phyloP scores from a whole-genome alignment of 2,888 invertebrate species.

The Lepidochrysops patricia region DNA sequence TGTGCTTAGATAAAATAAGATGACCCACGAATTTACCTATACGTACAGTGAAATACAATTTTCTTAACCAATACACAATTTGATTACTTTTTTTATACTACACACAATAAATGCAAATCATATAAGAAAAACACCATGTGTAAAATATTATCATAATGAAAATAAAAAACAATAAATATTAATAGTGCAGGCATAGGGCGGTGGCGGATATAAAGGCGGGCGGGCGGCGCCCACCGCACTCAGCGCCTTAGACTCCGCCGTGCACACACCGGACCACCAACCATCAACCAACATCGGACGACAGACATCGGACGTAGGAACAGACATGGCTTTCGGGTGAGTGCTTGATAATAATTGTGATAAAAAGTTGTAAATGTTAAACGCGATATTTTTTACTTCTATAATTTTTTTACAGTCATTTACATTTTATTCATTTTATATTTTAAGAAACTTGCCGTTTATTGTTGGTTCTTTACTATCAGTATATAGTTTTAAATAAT shows the following conservation, averaged over 20 bases:
- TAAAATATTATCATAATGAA: neutral
- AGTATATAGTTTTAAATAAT: too few species aligned
- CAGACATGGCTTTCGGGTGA: slow-evolving; percentile 39
- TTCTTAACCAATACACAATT: neutral
- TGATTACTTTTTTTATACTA: neutral
- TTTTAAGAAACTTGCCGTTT: too few species aligned
- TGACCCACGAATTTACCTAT: too few species aligned
- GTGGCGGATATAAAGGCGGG: slow-evolving; percentile 48
- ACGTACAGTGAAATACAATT: too few species aligned
- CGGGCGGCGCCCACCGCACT: slow-evolving; percentile 36
- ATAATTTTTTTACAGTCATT: too few species aligned
- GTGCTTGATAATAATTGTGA: too few species aligned
- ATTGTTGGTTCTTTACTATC: too few species aligned
- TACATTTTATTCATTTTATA: too few species aligned
- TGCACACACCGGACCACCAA: slow-evolving; percentile 27
- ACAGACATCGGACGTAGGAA: neutral
- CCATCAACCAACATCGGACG: too few species aligned
- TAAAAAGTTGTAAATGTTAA: too few species aligned
- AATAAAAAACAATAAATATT: slow-evolving; percentile 16
- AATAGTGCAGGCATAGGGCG: slow-evolving; percentile 15
- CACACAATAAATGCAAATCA: neutral
- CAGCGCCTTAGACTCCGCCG: slow-evolving; percentile 27
- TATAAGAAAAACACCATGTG: neutral
- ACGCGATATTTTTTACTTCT: too few species aligned
- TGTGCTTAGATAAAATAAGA: too few species aligned